phyloP scores from a whole-genome alignment of 2,888 invertebrate species.

The Rugalucina vietnamica region DNA sequence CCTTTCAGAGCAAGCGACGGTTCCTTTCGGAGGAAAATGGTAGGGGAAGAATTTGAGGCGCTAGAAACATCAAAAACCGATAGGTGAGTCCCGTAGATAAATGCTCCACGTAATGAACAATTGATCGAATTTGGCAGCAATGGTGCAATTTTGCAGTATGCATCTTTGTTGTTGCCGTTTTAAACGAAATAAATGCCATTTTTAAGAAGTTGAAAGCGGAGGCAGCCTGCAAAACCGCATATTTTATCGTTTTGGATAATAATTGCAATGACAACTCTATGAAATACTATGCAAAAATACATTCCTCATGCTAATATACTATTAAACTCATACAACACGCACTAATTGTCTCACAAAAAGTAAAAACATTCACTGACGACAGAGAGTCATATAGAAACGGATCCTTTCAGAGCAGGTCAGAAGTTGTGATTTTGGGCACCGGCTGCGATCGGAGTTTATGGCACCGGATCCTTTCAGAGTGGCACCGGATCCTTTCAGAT shows the following conservation, averaged over 20 bases:
- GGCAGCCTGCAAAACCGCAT: too few relatives aligned
- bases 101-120: neutral
- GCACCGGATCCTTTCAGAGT: neutral
- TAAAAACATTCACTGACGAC: neutral
- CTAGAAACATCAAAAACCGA: neutral
- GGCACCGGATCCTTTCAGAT: too few relatives aligned
- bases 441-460: neutral
- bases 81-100: neutral
- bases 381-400: neutral
- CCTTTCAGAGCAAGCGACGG: neutral
- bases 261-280: too few relatives aligned
- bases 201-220: too few relatives aligned
- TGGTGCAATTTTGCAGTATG: neutral
- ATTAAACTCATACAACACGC: too few relatives aligned
- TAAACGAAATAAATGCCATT: too few relatives aligned
- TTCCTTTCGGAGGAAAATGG: neutral
- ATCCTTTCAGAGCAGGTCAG: neutral
- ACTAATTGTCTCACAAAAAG: neutral
- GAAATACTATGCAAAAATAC: too few relatives aligned
- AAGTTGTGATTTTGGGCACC: neutral
- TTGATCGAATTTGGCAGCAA: neutral
- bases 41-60: neutral
- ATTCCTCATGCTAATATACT: too few relatives aligned
- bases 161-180: neutral
- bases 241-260: too few relatives aligned